phyloP scores from a whole-genome alignment of 2,888 invertebrate genomes.

The Stratiomys singularior region DNA sequence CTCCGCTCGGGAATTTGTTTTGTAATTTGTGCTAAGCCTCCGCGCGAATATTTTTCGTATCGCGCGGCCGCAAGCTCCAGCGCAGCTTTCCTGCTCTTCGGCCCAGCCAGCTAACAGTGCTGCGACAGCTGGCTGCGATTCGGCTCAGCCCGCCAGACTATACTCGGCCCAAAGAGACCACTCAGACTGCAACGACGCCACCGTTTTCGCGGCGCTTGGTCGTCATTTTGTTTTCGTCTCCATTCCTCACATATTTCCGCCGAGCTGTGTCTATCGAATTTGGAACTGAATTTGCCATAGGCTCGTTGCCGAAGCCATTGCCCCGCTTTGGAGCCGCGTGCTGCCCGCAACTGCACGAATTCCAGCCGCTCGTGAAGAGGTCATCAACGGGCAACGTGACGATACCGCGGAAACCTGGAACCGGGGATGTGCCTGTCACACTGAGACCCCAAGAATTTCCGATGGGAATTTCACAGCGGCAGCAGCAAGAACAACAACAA shows the following conservation, averaged over 20 bases:
- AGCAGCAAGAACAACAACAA: not conserved
- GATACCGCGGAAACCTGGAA: not conserved
- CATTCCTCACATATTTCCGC: conserved; percentile 27
- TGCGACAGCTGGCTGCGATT: not conserved
- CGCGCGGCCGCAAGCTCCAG: conserved; percentile 13
- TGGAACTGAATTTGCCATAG: conserved; percentile 36
- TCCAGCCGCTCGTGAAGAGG: conserved; percentile 5
- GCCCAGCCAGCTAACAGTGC: not conserved
- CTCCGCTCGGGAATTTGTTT: conserved; percentile 42
- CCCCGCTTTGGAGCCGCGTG: not conserved
- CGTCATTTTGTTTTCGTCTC: conserved; percentile 5
- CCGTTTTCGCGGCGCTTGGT: conserved; percentile 9
- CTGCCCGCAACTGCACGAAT: not conserved
- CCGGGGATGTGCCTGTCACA: not conserved
- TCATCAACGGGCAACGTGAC: not conserved
- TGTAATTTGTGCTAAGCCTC: conserved; percentile 45
- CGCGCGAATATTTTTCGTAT: conserved; percentile 36
- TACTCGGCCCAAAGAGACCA: conserved; percentile 30
- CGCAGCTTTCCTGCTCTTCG: not conserved
- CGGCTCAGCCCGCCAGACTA: too few species aligned
- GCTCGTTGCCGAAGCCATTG: not conserved
- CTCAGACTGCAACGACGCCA: conserved; percentile 16
- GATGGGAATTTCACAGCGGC: not conserved
- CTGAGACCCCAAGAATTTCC: not conserved
- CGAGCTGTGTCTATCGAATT: not conserved